Evolutionary conservation across 2,888 invertebrate genomes (phyloP), one percentile per base, ranked within the genome.

Genomic region (Apeira syringaria): DNA sequence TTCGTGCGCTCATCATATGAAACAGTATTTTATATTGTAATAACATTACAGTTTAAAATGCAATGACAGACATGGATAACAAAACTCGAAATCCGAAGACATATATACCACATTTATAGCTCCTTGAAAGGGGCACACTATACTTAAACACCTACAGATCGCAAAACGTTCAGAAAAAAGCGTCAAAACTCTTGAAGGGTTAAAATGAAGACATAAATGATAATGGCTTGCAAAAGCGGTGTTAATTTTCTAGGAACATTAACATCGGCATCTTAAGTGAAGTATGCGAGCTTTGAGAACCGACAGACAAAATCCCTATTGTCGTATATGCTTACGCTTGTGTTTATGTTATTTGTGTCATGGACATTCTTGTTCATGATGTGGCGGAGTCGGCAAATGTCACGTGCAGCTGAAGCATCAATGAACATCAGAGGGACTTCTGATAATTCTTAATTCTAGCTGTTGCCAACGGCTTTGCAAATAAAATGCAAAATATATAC

Each of bases 191-290:
- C 64, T 71, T 60, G 64, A 68, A 47, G 58, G 58, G 63, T 64
- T 71, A 70, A 80, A 76, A 81, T 75, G 73, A 78, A 79, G 74
- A 74, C 76, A 74, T 76, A 75, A 77, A 76, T 66, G 65, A 69
- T 69, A 74, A 68, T 69, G 63, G 64, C 66, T 67, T 63, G 69
- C 72, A 67, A 74, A 74, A 68, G 63, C 61, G 64, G 71, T 73
- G 83, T 75, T 82, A 83, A 82, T 82, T 78, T 73, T 61, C 62
- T 56, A 60, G 69, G 60, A 61, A 68, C 68, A 81, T 82, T 81
- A 82, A 80, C 81, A 72, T 61, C 50, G 59, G 56, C 55, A 51
- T 74, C 69, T 68, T 80, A 79, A 80, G 45, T 46, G 45, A 46
- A 46, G 45, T 46, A 61, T 68, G 61, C 64, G 57, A 68, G 64